Percentiles rank a stretch among this genome's conserved stretches.
phyloP scores from a whole-genome alignment of 1,140 invertebrate genomes.

The Teleopsis dalmanni region DNA sequence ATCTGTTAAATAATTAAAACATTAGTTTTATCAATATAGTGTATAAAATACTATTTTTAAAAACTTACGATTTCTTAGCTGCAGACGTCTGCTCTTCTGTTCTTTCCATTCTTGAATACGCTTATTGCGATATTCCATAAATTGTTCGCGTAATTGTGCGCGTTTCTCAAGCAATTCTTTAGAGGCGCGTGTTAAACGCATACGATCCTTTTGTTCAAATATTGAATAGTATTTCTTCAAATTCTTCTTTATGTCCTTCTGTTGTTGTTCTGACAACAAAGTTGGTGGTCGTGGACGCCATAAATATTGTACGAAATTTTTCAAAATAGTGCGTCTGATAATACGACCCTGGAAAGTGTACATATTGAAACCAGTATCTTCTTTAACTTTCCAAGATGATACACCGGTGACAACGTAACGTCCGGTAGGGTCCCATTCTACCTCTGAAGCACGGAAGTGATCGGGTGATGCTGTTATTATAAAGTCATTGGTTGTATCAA shows the following conservation, averaged over 20 bases:
- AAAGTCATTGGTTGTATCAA: constrained; percentile 86
- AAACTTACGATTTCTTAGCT: constrained; percentile 76
- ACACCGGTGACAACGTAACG: constrained; percentile 93
- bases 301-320: constrained; percentile 88
- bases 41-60: not conserved
- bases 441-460: constrained; percentile 84
- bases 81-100: constrained; percentile 70
- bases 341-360: constrained; percentile 96
- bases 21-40: constrained; percentile 1
- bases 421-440: constrained; percentile 99
- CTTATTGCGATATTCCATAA: constrained; percentile 70
- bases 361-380: constrained; percentile 93
- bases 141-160: constrained; percentile 78
- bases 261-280: constrained; percentile 69
- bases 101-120: constrained; percentile 66
- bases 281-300: constrained; percentile 93
- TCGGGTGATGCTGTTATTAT: constrained; percentile 88
- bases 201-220: constrained; percentile 94
- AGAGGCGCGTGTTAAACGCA: constrained; percentile 85
- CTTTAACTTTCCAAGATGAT: constrained; percentile 92
- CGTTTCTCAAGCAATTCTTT: constrained; percentile 96
- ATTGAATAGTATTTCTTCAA: constrained; percentile 94
- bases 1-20: constrained; percentile 54
- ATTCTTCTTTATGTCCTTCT: constrained; percentile 95
- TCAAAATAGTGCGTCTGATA: constrained; percentile 68